Evolutionary conservation across 2,888 invertebrate genomes (phyloP), one percentile per base, ranked within the genome.

Genomic region (Cosmia pyralina): DNA sequence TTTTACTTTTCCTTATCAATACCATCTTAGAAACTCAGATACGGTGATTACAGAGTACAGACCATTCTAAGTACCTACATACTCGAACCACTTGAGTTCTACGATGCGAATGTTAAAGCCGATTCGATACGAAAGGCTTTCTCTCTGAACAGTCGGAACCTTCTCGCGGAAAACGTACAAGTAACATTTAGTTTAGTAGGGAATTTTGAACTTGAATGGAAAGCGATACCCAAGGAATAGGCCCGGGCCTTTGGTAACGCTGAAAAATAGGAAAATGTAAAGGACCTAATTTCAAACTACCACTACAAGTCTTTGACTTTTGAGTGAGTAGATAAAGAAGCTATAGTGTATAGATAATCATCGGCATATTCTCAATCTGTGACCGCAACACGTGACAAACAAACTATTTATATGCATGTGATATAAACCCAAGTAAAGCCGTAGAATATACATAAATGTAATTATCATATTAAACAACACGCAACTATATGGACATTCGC

Each of bases 1-100:
- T 48, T 48, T 68, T 19, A 72, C 55, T 46, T 57, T 48, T 48
- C 38, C 57, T 73, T 79, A 82, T 80, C 77, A 63, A 79, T 58
- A 71, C 66, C 73, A 79, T 82, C 69, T 69, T 64, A 72, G 73
- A 72, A 64, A 76, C 77, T 59, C 46, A 58, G 74, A 73, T 69
- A 69, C 19, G 19, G 41, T 52, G 60, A 72, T 71, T 64, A 50
- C 57, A 63, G 60, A 72, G 69, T 64, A 50, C 57, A 60, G 6
- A 60, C 15, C 19, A 46, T 46, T 69, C 19, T 52, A 60, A 67
- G 58, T 22, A 71, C 41, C 41, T 41, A 38, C 48, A 60, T 48
- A 66, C 60, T 64, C n/a, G 52, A 57, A 52, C 13, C 50, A 55
- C 48, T 41, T 41, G 41, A 41, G 8, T 74, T 55, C 38, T 38